phyloP scores from a whole-genome alignment of 2,113 vertebrate genomes.

The Athene noctua region DNA sequence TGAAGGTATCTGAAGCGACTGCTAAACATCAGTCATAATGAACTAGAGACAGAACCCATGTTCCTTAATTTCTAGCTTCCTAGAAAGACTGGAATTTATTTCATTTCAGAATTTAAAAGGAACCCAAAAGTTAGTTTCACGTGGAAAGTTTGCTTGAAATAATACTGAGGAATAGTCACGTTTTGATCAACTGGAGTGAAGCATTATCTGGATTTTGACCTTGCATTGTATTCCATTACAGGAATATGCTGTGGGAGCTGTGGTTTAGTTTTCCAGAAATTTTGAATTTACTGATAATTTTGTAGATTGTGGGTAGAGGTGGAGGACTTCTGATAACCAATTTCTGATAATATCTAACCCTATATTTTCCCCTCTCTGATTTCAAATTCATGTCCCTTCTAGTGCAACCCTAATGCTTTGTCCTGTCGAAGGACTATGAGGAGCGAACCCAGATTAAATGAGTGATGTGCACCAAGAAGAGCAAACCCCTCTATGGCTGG shows the following conservation, averaged over 20 bases:
- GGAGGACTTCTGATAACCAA: not conserved
- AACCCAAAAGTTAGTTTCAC: not conserved
- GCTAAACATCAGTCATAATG: not conserved
- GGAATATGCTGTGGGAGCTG: not conserved
- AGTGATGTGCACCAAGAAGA: not conserved
- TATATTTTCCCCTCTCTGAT: not conserved
- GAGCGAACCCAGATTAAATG: not conserved
- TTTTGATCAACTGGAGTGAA: not conserved
- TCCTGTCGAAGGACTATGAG: not conserved
- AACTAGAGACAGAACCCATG: accelerated
- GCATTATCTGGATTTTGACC: not conserved
- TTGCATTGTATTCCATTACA: not conserved
- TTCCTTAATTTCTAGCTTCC: not conserved
- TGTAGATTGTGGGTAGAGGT: not conserved
- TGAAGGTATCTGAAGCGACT: not conserved
- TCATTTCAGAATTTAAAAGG: not conserved
- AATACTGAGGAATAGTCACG: not conserved
- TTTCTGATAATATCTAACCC: not conserved
- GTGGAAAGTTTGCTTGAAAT: not conserved
- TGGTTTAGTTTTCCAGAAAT: not conserved
- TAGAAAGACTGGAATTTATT: not conserved
- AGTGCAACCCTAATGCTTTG: not conserved
- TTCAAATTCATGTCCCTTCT: not conserved
- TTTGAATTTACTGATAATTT: not conserved
- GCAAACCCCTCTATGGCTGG: not conserved